These are phyloP conservation scores for Dendroctonus valens DNA, from an alignment of 1,140 invertebrate species.

Conservation along the genomic window DNA sequence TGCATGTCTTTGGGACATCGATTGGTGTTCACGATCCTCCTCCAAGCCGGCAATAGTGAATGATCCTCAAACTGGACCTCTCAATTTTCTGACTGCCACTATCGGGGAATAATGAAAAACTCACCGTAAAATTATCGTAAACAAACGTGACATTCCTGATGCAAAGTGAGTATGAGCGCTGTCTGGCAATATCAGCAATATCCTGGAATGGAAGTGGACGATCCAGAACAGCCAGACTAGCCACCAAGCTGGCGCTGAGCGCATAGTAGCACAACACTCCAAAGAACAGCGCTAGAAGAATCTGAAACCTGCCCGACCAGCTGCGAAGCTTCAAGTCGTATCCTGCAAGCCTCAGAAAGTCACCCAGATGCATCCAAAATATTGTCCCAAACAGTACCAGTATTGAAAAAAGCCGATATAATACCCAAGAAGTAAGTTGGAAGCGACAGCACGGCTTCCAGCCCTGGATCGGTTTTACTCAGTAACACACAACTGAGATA, in stretches of 20 bases:
- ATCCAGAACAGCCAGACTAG: conserved; percentile 40
- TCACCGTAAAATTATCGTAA: conserved; percentile 45
- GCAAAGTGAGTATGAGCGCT: conserved; percentile 40
- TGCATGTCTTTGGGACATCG: conserved; percentile 38
- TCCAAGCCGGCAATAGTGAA: conserved; percentile 39
- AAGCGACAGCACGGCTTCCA: conserved; percentile 37
- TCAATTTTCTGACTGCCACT: no score
- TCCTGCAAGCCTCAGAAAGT: conserved; percentile 35
- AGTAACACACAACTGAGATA: conserved; percentile 37
- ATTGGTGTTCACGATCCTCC: conserved; percentile 38
- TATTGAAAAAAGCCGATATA: conserved; percentile 43
- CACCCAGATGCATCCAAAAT: background rate
- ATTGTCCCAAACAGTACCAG: conserved; percentile 36
- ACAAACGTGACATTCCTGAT: conserved; percentile 45
- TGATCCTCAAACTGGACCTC: conserved; percentile 3
- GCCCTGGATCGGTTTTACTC: conserved; percentile 16
- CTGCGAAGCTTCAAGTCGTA: conserved; percentile 39
- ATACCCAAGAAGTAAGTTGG: conserved; percentile 41
- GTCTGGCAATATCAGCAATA: conserved; percentile 35
- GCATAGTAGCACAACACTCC: conserved; percentile 41
- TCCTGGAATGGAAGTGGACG: conserved; percentile 37
- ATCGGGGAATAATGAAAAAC: conserved; percentile 7
- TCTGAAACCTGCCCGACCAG: conserved; percentile 39
- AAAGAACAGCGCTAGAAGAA: conserved; percentile 39
- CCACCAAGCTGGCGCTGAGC: conserved; percentile 44